phyloP scores from a whole-genome alignment of 1,140 invertebrate genomes.

The Hypothenemus hampei region DNA sequence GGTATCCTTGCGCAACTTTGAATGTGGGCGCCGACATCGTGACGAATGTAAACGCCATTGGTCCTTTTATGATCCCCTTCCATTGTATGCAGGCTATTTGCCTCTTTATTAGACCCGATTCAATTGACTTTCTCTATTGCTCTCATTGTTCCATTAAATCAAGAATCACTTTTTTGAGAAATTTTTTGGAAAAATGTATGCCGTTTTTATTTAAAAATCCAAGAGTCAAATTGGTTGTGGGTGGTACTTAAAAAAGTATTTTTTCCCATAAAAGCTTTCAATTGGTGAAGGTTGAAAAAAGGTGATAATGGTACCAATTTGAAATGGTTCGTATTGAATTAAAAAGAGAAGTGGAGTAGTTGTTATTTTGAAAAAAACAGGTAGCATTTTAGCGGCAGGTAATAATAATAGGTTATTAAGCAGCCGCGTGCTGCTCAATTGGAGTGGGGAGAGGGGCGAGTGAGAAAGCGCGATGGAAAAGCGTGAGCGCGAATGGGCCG shows the following conservation, averaged over 20 bases:
- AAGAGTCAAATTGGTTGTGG: background rate
- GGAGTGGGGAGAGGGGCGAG: slow-evolving; percentile 32
- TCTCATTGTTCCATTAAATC: background rate
- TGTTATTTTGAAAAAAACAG: slow-evolving; percentile 40
- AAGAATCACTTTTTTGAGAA: background rate
- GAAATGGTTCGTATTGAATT: slow-evolving; percentile 20
- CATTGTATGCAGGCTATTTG: slow-evolving; percentile 32
- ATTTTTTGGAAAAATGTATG: background rate
- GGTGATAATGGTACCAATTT: slow-evolving; percentile 12
- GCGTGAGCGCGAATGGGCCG: slow-evolving; percentile 43
- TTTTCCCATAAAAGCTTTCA: too few relatives aligned
- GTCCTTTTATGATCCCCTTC: slow-evolving; percentile 43
- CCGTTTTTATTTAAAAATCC: background rate
- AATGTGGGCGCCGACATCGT: slow-evolving; percentile 40
- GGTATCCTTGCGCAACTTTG: slow-evolving; percentile 40
- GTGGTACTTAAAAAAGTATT: too few relatives aligned
- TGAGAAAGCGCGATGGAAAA: slow-evolving; percentile 32
- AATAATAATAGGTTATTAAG: slow-evolving; percentile 44
- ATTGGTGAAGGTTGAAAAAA: too few relatives aligned
- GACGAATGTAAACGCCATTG: slow-evolving; percentile 44
- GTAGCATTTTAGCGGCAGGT: slow-evolving; percentile 39
- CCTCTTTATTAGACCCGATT: slow-evolving; percentile 28
- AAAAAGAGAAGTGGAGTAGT: slow-evolving; percentile 5
- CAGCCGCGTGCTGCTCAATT: slow-evolving; percentile 22
- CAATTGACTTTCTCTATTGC: slow-evolving; percentile 8